Percentiles rank a stretch among this genome's conserved stretches.
Evolutionary conservation across 1,140 invertebrate species (phyloP).

Genomic region (Drosophila sp.): DNA sequence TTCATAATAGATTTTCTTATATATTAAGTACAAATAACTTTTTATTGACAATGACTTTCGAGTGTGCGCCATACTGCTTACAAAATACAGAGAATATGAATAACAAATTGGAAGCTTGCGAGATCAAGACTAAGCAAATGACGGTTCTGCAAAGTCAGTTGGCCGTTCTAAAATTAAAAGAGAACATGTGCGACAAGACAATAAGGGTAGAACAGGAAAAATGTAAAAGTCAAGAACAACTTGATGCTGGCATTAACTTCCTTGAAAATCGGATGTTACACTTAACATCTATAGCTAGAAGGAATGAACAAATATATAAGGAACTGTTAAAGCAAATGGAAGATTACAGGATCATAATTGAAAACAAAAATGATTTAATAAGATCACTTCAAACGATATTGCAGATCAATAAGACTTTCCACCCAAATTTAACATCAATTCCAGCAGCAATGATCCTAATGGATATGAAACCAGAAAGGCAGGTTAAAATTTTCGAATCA

Average conservation of each 20-base stretch:
- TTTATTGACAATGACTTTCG: background rate
- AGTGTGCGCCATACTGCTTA: constrained; percentile 23
- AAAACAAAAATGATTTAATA: constrained; percentile 27
- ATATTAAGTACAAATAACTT: background rate
- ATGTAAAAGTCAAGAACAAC: constrained; percentile 4
- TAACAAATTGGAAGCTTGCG: constrained; percentile 24
- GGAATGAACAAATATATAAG: background rate
- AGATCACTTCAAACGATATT: constrained; percentile 1
- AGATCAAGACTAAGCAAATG: constrained; percentile 23
- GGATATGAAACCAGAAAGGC: constrained; percentile 1
- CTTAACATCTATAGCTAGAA: background rate
- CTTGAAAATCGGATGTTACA: constrained; percentile 4
- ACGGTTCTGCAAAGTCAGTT: constrained; percentile 25
- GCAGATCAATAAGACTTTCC: background rate
- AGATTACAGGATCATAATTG: constrained; percentile 1
- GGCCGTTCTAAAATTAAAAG: constrained; percentile 20
- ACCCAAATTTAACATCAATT: constrained; percentile 1
- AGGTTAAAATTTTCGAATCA: background rate
- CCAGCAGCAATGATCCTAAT: background rate
- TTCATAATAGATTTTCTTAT: background rate
- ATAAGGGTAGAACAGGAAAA: constrained; percentile 6
- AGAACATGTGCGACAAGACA: constrained; percentile 15
- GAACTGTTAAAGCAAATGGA: constrained; percentile 17
- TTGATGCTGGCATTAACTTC: constrained; percentile 8
- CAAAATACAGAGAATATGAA: constrained; percentile 6